A percentile compares a stretch with the other conserved stretches of the same genome.
phyloP scores from a whole-genome alignment of 2,113 vertebrate species.

The Symphodus melops region DNA sequence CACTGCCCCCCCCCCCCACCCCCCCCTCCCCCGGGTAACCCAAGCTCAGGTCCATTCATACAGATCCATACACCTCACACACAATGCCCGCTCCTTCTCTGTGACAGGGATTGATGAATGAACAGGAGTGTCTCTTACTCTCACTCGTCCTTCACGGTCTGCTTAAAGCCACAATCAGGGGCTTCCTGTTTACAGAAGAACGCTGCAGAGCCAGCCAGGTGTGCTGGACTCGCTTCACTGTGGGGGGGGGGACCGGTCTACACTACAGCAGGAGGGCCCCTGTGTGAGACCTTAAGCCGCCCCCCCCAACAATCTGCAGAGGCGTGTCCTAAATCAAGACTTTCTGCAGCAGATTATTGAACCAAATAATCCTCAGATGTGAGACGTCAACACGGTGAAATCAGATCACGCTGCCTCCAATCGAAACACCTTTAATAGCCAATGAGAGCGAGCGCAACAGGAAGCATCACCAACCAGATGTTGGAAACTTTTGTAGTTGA shows the following conservation, averaged over 20 bases:
- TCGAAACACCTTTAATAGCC: too few species aligned
- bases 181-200: conserved; percentile 76
- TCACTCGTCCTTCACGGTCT: conserved; percentile 6
- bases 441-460: too few species aligned
- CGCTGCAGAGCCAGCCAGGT: conserved; percentile 36
- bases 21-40: conserved; percentile 72
- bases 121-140: conserved; percentile 48
- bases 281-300: too few species aligned
- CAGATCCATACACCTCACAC: conserved; percentile 66
- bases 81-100: conserved; percentile 52
- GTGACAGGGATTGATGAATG: conserved; percentile 76
- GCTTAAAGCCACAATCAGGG: conserved; percentile 13
- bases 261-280: not conserved
- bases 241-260: conserved; percentile 1
- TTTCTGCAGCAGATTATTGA: too few species aligned
- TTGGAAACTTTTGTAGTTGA: too few species aligned
- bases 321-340: too few species aligned
- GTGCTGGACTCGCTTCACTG: conserved; percentile 35
- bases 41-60: conserved; percentile 72
- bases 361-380: too few species aligned
- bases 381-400: too few species aligned
- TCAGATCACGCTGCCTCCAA: too few species aligned
- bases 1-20: conserved; percentile 38
- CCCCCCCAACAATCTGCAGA: too few species aligned
- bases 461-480: too few species aligned